phyloP scores from a whole-genome alignment of 2,888 invertebrate species.

The Nemotelus nigrinus region DNA sequence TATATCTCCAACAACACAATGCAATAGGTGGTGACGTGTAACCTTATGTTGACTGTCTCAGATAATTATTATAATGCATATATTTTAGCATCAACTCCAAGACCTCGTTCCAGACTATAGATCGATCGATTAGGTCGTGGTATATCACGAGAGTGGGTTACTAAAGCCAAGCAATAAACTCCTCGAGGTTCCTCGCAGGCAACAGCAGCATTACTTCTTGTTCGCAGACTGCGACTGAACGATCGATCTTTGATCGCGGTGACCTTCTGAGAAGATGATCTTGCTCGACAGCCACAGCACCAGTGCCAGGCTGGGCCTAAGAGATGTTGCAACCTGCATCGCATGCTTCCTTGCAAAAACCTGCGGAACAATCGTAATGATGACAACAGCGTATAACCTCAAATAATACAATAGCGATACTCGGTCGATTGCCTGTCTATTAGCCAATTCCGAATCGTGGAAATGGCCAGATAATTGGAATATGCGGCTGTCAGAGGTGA shows the following conservation, averaged over 20 bases:
- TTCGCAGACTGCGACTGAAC: neutral
- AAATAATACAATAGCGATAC: too few species aligned
- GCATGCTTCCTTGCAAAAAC: too few species aligned
- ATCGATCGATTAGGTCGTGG: conserved; percentile 1
- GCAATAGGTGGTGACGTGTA: neutral
- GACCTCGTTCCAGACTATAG: conserved; percentile 15
- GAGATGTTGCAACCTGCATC: too few species aligned
- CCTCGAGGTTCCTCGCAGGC: too few species aligned
- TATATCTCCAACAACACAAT: too few species aligned
- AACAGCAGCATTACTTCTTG: neutral
- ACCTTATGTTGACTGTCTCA: neutral
- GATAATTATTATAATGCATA: neutral
- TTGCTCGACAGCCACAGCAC: too few species aligned
- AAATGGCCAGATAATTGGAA: conserved; percentile 19
- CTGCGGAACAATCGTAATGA: too few species aligned
- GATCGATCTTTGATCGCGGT: conserved; percentile 24
- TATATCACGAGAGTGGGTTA: conserved; percentile 27
- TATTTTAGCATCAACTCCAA: neutral
- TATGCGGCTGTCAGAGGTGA: conserved; percentile 13
- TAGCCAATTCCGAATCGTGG: neutral
- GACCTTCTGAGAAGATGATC: conserved; percentile 23
- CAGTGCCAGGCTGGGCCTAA: too few species aligned
- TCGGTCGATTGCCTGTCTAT: too few species aligned
- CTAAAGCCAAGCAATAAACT: conserved; percentile 20
- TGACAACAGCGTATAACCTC: too few species aligned